Base-by-base conservation (phyloP, 2,888 invertebrate genomes). In the Andricus quercusramuli region DNA sequence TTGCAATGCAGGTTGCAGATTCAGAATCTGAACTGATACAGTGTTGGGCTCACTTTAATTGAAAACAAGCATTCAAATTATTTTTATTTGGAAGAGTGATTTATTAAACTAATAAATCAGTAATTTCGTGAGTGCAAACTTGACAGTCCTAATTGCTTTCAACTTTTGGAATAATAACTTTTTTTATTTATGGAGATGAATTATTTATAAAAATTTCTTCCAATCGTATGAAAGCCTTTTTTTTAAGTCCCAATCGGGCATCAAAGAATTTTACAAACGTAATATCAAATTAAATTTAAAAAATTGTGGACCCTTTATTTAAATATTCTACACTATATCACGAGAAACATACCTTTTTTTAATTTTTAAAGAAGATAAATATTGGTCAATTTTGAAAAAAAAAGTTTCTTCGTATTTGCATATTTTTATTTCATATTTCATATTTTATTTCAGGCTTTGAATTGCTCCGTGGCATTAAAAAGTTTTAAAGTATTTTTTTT, bases 61-160 rank as follows among this genome's bases (percentile, higher is more conserved):
- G 56, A 74, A 74, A 56, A 74, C 56, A 74, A 74, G 56, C 74
- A 74, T 56, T 70, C 8, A n/a, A 47, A 70, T 29, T 29, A n/a
- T 74, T 37, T 32, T 74, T 74, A 29, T 51, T 1, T 15, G 17
- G 32, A 20, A 13, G 32, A 56, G 32, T 74, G 32, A 74, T 74
- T 56, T 56, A 51, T 29, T 15, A 56, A n/a, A 20, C 2, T 56
- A 56, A 74, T 74, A 56, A 74, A 74, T 74, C 56, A 56, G n/a
- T 56, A 74, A 56, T 74, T 74, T 74, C 9, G 74, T 74, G 56
- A 74, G 29, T 51, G 20, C 29, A 20, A 32, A 29, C 20, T 32
- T 29, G 74, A 74, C 32, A 74, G 29, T n/a, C 9, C 15, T 74
- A 22, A 74, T 74, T 74, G 32, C 56, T 56, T 74, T 37, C n/a